Evolutionary conservation across 1,140 invertebrate species (phyloP).

Genomic region (Leptinotarsa texana): DNA sequence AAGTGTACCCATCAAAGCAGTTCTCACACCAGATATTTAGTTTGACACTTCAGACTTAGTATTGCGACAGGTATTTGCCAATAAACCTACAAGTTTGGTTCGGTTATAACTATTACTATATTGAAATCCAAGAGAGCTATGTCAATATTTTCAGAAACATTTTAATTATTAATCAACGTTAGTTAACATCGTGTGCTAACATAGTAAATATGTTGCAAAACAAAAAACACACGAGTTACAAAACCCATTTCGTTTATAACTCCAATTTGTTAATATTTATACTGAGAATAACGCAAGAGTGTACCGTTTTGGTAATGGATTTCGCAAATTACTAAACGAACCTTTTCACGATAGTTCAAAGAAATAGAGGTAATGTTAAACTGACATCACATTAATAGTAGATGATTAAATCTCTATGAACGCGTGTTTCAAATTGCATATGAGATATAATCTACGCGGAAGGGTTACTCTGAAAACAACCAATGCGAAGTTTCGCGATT

Average conservation of each 20-base stretch:
- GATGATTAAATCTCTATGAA: neutral
- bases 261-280: conserved; percentile 29
- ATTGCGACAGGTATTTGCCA: neutral
- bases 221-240: conserved; percentile 24
- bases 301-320: conserved; percentile 21
- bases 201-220: conserved; percentile 27
- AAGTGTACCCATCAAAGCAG: too few relatives aligned
- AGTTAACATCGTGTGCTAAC: conserved; percentile 25
- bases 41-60: too few relatives aligned
- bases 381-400: neutral
- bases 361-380: neutral
- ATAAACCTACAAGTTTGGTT: neutral
- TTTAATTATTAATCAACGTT: conserved; percentile 24
- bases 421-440: neutral
- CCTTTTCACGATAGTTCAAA: conserved; percentile 3
- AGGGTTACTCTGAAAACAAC: neutral
- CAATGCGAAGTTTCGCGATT: too few relatives aligned
- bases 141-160: conserved; percentile 12
- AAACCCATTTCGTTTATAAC: conserved; percentile 24
- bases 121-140: conserved; percentile 4
- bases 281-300: conserved; percentile 17
- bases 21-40: too few relatives aligned
- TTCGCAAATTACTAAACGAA: conserved; percentile 18
- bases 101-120: conserved; percentile 1
- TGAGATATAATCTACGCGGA: neutral